A percentile compares a stretch with the other conserved stretches of the same genome.
phyloP scores from a whole-genome alignment of 2,113 vertebrate genomes.

The Xenopus tropicalis region UCB_Xtro_10.0 CM004446.2:109320501-109321000 shows the following conservation, averaged over 20 bases:
- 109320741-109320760: slow-evolving; percentile 38
- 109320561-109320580: slow-evolving; percentile 1
- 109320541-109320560: not conserved
- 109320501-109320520: not conserved
- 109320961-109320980: too few relatives aligned
- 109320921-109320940: too few relatives aligned
- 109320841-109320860: not conserved
- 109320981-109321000: too few relatives aligned
- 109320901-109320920: too few relatives aligned
- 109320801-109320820: slow-evolving; percentile 6
- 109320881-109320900: too few relatives aligned
- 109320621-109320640: slow-evolving; percentile 39
- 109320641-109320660: slow-evolving; percentile 45
- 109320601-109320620: slow-evolving; percentile 33
- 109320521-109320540: slow-evolving; percentile 9
- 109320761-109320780: slow-evolving; percentile 23
- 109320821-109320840: not conserved
- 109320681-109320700: slow-evolving; percentile 43
- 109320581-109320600: slow-evolving; percentile 15
- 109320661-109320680: slow-evolving; percentile 46
- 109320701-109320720: slow-evolving; percentile 31
- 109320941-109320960: too few relatives aligned
- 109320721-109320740: slow-evolving; percentile 36
- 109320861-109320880: not conserved
- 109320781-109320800: slow-evolving; percentile 16